Base-by-base conservation (phyloP, 2,888 invertebrate genomes). In the Zaprionus lineosus region DNA sequence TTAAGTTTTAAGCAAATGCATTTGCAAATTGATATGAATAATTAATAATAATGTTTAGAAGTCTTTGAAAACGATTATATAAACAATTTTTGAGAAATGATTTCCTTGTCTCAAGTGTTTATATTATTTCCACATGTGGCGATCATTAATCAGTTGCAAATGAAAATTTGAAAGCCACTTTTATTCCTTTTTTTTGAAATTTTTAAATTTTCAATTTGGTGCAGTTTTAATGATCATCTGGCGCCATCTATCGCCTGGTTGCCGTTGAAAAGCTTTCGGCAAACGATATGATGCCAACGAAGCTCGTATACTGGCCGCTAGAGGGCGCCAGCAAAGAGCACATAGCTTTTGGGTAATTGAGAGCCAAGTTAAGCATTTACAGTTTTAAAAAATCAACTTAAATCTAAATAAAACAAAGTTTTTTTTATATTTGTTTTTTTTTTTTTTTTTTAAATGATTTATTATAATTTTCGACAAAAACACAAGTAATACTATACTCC, bases 401-500 rank as follows among this genome's bases (percentile, higher is more conserved):
- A n/a, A n/a, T n/a, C n/a, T n/a, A n/a, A n/a, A n/a, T n/a, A n/a
- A n/a, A n/a, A n/a, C n/a, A n/a, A n/a, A n/a, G n/a, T n/a, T n/a
- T n/a, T n/a, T n/a, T n/a, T n/a, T n/a, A n/a, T n/a, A n/a, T n/a
- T n/a, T n/a, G n/a, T n/a, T n/a, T n/a, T n/a, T 21, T 24, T 21
- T 24, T 8, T 24, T 24, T n/a, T 6, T 82, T 74, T 61, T 61
- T n/a, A 52, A 40, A 56, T 52, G 16, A 40, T 78, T 83, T 79
- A 79, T 83, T 85, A 52, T 48, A 46, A 66, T 72, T 74, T 66
- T 72, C 59, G 83, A 83, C 82, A 83, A 85, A 85, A 88, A 87
- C 88, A 88, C 85, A 86, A 72, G 82, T 87, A 87, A 87, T 87
- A 87, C 88, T 87, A 87, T 87, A 78, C 53, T 66, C 74, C 52